Evolutionary conservation across 1,140 invertebrate genomes (phyloP).

Genomic region (Philotrypesis tridentata): DNA sequence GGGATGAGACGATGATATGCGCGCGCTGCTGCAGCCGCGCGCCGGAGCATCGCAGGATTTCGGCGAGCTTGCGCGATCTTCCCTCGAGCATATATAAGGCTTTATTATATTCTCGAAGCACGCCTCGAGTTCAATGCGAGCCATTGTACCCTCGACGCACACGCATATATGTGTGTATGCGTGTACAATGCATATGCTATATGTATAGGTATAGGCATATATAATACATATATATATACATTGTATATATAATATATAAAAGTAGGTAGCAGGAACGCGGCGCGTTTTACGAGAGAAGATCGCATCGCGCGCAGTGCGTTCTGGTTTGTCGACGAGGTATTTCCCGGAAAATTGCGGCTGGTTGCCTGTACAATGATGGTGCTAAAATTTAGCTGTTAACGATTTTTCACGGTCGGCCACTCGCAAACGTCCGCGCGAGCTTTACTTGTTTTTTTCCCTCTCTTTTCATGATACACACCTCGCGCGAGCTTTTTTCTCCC

Average conservation of each 20-base stretch:
- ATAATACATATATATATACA: not conserved
- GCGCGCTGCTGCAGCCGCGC: too few relatives aligned
- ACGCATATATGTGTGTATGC: not conserved
- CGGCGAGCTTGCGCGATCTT: not conserved
- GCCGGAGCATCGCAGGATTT: not conserved
- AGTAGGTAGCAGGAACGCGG: not conserved
- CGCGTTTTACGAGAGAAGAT: not conserved
- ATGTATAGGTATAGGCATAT: too few relatives aligned
- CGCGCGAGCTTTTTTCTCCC: not conserved
- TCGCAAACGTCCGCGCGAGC: not conserved
- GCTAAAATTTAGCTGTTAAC: not conserved
- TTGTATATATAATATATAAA: not conserved
- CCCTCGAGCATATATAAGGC: not conserved
- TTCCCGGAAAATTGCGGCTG: not conserved
- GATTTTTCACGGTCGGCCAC: not conserved
- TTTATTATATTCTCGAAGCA: conserved; percentile 18
- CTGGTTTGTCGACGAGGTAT: not conserved
- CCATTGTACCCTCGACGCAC: not conserved
- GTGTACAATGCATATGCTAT: too few relatives aligned
- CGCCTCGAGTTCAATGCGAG: not conserved
- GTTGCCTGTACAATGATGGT: not conserved
- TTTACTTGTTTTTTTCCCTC: not conserved
- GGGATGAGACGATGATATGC: not conserved
- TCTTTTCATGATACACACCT: too few relatives aligned
- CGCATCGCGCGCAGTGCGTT: not conserved